phyloP scores from a whole-genome alignment of 2,888 invertebrate genomes.

The Mesoligia furuncula region DNA sequence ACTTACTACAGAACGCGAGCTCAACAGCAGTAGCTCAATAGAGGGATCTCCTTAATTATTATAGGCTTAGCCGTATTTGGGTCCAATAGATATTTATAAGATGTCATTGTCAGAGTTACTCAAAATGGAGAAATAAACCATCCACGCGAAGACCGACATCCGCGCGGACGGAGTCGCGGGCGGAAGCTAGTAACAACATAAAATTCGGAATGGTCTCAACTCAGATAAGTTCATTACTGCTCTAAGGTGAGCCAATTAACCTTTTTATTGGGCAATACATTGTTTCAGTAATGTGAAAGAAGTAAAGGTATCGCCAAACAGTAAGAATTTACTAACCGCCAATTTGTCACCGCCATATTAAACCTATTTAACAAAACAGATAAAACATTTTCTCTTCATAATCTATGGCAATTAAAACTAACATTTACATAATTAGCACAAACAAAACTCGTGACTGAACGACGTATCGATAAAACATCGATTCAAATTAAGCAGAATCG shows the following conservation, averaged over 20 bases:
- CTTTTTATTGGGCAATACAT: slow-evolving; percentile 32
- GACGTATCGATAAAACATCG: slow-evolving; percentile 65
- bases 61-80: too few species aligned
- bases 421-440: slow-evolving; percentile 66
- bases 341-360: slow-evolving; percentile 23
- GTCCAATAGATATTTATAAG: too few species aligned
- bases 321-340: slow-evolving; percentile 27
- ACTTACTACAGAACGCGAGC: too few species aligned
- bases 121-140: too few species aligned
- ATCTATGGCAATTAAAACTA: slow-evolving; percentile 64
- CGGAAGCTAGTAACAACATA: slow-evolving; percentile 38
- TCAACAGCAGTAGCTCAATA: too few species aligned
- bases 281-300: slow-evolving; percentile 39
- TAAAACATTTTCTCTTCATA: slow-evolving; percentile 61
- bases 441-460: slow-evolving; percentile 60
- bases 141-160: too few species aligned
- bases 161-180: too few species aligned
- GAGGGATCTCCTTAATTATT: too few species aligned
- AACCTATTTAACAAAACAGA: slow-evolving; percentile 54
- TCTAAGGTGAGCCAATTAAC: slow-evolving; percentile 20
- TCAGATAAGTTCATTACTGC: slow-evolving; percentile 51
- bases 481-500: slow-evolving; percentile 68
- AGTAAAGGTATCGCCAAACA: slow-evolving; percentile 26
- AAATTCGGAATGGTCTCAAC: slow-evolving; percentile 26
- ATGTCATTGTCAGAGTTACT: too few species aligned